A percentile compares a stretch with the other conserved stretches of the same genome.
These are phyloP conservation scores for Scalopus aquaticus DNA, from an alignment of 2,113 vertebrate species.

Conservation along the genomic window DNA sequence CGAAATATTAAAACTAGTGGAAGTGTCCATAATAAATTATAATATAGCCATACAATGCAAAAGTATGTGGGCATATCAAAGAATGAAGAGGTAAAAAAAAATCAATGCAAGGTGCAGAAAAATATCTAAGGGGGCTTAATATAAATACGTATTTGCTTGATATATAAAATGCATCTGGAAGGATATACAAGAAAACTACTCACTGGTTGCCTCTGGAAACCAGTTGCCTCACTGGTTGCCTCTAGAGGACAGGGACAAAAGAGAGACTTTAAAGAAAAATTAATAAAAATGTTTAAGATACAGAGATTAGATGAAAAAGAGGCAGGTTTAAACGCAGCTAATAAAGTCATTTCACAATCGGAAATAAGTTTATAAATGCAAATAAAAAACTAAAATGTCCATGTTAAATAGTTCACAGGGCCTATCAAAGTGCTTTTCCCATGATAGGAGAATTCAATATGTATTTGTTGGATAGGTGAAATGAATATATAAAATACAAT, in stretches of 20 bases:
- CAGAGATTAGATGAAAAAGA: neutral
- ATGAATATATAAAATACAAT: neutral
- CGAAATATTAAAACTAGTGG: slow-evolving; percentile 33
- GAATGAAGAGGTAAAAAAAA: neutral
- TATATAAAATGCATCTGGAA: slow-evolving; percentile 14
- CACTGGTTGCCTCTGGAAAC: neutral
- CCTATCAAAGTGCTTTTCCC: neutral
- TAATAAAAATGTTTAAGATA: slow-evolving; percentile 2
- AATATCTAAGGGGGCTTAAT: neutral
- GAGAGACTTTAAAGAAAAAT: neutral
- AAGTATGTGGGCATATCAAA: neutral
- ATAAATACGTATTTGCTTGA: slow-evolving; percentile 5
- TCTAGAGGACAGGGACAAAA: neutral
- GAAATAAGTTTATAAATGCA: slow-evolving; percentile 38
- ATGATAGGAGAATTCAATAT: neutral
- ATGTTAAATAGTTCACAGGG: neutral
- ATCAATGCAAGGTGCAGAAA: neutral
- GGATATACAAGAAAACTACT: neutral
- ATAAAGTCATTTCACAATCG: neutral
- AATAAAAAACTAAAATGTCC: slow-evolving; percentile 35
- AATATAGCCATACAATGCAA: neutral
- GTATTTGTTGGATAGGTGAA: neutral
- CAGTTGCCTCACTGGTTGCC: too few relatives aligned
- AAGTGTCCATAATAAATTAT: neutral
- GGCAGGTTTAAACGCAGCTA: neutral